Evolutionary conservation across 2,797 vertebrate genomes (phyloP), one percentile per base, ranked within the genome.

Genomic region (Alcedo atthis): DNA sequence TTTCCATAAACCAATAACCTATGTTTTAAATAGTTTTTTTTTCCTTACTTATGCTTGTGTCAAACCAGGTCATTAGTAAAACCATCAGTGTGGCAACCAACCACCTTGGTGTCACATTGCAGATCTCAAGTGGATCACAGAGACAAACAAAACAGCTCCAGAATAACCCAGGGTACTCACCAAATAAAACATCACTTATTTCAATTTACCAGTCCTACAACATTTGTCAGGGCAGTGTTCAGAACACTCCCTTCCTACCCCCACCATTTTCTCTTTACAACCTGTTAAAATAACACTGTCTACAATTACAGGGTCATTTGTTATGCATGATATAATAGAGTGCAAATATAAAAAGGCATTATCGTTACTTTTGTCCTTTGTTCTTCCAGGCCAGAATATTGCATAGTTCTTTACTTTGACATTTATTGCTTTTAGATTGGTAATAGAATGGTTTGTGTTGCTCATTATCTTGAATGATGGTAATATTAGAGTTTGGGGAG

Each of bases 401-500:
- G 96, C 96, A 95, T 95, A 97, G 95, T 98, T 97, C 97, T 98
- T 98, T 98, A 98, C 97, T 97, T 94, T 97, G 97, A 97, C 97
- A 96, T 97, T 98, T 98, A 98, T 97, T 97, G 96, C 96, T 97
- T 97, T 97, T 97, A 97, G 94, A 98, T 97, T 97, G 94, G 96
- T 98, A 97, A 98, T 97, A 96, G 97, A 97, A 97, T 97, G 94
- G 95, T 96, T 97, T 97, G 97, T 97, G 96, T 96, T 97, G 96
- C 96, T 97, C 97, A 97, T 98, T 98, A 97, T 97, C 95, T 96
- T 98, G 97, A 98, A 96, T 97, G 96, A 98, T 98, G 97, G 96
- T 96, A 97, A 97, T 97, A 98, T 97, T 97, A 96, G 94, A 96
- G 92, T 92, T 95, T 96, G 92, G 94, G 96, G 94, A 95, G 92